These are phyloP conservation scores for Eupithecia dodoneata DNA, from an alignment of 2,888 invertebrate species.

Conservation along the genomic window DNA sequence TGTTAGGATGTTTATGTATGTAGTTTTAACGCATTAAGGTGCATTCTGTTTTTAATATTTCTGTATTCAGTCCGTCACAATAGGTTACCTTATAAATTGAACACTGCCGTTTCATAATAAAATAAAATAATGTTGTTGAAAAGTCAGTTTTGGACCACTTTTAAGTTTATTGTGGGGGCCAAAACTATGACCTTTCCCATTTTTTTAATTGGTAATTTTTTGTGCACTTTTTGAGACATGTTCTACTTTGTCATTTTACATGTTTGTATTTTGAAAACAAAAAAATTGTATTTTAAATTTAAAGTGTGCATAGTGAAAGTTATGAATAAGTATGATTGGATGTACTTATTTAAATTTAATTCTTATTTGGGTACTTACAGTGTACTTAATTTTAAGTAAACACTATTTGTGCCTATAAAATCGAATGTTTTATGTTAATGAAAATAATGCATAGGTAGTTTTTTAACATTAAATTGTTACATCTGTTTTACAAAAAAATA, in stretches of 20 bases:
- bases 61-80: background rate
- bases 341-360: slow-evolving; percentile 5
- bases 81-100: slow-evolving; percentile 16
- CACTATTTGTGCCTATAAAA: slow-evolving; percentile 41
- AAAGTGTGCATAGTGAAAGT: background rate
- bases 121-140: background rate
- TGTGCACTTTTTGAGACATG: background rate
- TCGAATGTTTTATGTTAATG: background rate
- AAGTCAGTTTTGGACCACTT: background rate
- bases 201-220: background rate
- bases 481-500: slow-evolving; percentile 9
- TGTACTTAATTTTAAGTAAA: slow-evolving; percentile 28
- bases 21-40: background rate
- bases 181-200: background rate
- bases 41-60: background rate
- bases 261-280: background rate
- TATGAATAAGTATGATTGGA: background rate
- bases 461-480: slow-evolving; percentile 14
- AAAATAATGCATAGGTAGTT: slow-evolving; percentile 1
- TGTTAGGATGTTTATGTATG: slow-evolving; percentile 7
- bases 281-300: slow-evolving; percentile 1
- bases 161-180: background rate
- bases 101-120: slow-evolving; percentile 22
- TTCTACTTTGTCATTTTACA: slow-evolving; percentile 6
- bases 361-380: slow-evolving; percentile 21